Base-by-base conservation (phyloP, 2,797 vertebrate genomes). In the Hirundo rustica region DNA sequence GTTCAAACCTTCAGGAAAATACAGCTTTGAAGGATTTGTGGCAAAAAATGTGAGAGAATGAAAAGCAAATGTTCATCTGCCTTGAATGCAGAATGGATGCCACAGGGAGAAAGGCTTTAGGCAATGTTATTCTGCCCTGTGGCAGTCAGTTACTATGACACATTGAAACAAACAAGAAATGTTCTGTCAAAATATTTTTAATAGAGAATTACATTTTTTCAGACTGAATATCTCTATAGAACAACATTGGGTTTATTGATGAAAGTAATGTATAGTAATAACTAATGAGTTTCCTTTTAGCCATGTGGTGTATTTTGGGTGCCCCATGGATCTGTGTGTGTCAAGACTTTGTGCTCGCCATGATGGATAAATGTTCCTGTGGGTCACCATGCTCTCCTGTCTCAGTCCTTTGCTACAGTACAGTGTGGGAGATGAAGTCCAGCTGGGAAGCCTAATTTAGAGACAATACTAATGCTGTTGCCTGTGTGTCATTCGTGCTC, bases 161-260 rank as follows among this genome's bases (percentile, higher is more conserved):
- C 82, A n/a, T 78, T 88, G 85, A 94, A 93, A 66, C 40, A 92
- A 95, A 83, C 67, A 77, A 77, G 70, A 92, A 94, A 84, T 77
- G 21, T 71, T 89, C 80, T 88, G 68, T 93, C 84, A 95, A 93
- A 95, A 95, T 89, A 93, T 83, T 96, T 96, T 92, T 88, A 75
- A 88, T 75, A 76, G 64, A 20, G 91, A 92, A 85, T 83, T 73
- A 57, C 21, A n/a, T 44, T 83, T 91, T 78, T 92, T 21, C 36
- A 95, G 74, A 64, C 29, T 79, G 71, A 87, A 26, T 80, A 68
- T 77, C 26, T 92, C 54, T 44, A n/a, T 21, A 89, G 38, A 68
- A 60, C 57, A 75, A 36, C 13, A 47, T 11, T 48, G 8, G 1
- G 6, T 84, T 88, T 91, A 62, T 68, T 85, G 62, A 83, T 67